Percentiles rank a stretch among this genome's conserved stretches.
Conservation (phyloP, 2,113 vertebrate genomes). For the Cygnus buccinator region DNA sequence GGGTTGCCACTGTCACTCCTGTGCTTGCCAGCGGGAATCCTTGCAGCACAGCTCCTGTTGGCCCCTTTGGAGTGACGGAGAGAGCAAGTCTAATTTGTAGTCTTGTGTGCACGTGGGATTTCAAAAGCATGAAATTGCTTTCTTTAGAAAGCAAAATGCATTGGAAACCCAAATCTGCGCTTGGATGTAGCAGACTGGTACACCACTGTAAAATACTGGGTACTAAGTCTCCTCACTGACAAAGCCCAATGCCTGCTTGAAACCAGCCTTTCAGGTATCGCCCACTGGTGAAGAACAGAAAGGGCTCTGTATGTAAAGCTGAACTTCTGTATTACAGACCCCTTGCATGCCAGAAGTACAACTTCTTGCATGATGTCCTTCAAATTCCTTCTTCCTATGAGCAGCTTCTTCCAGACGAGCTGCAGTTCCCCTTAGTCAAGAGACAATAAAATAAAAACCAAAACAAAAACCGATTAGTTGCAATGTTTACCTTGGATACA, state of each 20-base stretch:
- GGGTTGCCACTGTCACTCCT: not conserved
- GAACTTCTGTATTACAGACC: not conserved
- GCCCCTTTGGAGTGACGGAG: not conserved
- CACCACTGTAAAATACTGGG: not conserved
- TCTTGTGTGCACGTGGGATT: not conserved
- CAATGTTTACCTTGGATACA: not conserved
- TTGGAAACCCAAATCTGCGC: not conserved
- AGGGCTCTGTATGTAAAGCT: not conserved
- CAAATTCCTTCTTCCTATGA: not conserved
- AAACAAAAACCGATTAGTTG: not conserved
- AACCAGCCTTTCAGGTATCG: not conserved
- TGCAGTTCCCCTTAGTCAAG: not conserved
- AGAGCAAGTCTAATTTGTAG: not conserved
- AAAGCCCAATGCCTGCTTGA: not conserved
- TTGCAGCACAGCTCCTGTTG: not conserved
- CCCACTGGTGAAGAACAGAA: not conserved
- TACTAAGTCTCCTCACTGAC: not conserved
- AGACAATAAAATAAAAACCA: not conserved
- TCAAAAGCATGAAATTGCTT: not conserved
- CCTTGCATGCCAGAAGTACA: not conserved
- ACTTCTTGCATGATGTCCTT: not conserved
- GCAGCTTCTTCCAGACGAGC: not conserved
- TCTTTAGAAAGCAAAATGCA: not conserved
- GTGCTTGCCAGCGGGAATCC: not conserved
- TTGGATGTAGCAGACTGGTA: not conserved